Conservation (phyloP, 1,140 invertebrate genomes). For the Zaprionus taronus region DNA sequence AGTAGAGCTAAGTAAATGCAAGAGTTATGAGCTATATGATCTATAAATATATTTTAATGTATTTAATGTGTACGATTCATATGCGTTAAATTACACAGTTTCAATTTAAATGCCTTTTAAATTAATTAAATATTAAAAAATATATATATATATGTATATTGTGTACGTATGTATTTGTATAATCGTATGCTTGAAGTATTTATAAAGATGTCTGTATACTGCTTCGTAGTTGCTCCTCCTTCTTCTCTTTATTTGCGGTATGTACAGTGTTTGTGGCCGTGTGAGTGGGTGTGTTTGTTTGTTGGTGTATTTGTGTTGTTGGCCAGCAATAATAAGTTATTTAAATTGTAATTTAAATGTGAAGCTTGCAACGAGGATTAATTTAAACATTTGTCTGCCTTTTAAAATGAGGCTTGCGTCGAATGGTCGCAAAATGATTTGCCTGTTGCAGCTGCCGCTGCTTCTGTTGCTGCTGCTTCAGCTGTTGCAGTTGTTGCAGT, state of each 20-base stretch:
- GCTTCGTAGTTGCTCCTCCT: not conserved
- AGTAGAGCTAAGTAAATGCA: constrained; percentile 46
- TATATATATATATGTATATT: constrained; percentile 47
- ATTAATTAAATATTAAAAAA: constrained; percentile 60
- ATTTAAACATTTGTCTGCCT: constrained; percentile 49
- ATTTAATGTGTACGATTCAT: constrained; percentile 26
- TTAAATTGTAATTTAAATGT: constrained; percentile 24
- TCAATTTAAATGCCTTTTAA: constrained; percentile 34
- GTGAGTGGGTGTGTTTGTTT: constrained; percentile 6
- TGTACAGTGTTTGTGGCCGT: constrained; percentile 27
- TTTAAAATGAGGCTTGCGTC: constrained; percentile 71
- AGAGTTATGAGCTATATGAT: constrained; percentile 21
- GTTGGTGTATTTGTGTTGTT: not conserved
- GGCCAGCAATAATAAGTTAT: constrained; percentile 23
- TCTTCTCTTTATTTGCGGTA: constrained; percentile 14
- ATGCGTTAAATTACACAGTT: constrained; percentile 25
- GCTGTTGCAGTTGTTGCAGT: constrained; percentile 24
- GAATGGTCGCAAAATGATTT: constrained; percentile 69
- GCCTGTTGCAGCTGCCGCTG: constrained; percentile 47
- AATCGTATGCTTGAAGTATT: constrained; percentile 29
- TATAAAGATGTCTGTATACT: constrained; percentile 28
- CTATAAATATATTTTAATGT: constrained; percentile 16
- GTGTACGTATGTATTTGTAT: constrained; percentile 25
- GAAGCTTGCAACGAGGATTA: constrained; percentile 11
- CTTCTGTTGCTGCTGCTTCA: constrained; percentile 37